phyloP scores from a whole-genome alignment of 53 echinoderm and acorn worm genomes.

The Luidia sarsii region DNA sequence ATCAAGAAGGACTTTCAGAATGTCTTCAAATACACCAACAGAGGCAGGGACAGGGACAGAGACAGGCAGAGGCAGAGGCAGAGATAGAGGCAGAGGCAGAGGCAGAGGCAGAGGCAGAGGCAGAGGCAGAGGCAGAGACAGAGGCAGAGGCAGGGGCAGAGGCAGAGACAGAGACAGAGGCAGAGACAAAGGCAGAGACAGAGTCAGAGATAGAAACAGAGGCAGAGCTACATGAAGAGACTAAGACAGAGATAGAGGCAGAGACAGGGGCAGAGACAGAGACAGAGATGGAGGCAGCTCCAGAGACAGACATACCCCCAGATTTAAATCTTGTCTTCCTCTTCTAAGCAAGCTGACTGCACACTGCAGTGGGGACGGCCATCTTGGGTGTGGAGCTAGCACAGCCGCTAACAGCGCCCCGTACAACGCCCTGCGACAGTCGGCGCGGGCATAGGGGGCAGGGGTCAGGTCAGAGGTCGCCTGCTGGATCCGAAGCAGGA shows the following conservation, averaged over 20 bases:
- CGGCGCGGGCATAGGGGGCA: slow-evolving; percentile 48
- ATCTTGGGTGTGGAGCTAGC: slow-evolving; percentile 84
- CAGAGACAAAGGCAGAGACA: too few species aligned
- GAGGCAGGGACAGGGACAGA: neutral
- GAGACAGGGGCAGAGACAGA: neutral
- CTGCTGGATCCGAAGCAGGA: slow-evolving; percentile 53
- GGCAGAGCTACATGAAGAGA: too few species aligned
- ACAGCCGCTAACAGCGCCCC: slow-evolving; percentile 67
- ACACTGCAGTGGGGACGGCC: slow-evolving; percentile 77
- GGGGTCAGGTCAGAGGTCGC: slow-evolving; percentile 25
- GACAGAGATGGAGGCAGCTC: neutral
- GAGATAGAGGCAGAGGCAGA: neutral
- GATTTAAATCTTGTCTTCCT: slow-evolving; percentile 74
- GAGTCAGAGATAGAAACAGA: neutral
- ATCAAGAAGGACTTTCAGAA: too few species aligned
- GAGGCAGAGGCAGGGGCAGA: neutral
- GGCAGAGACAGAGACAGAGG: neutral
- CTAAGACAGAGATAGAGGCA: neutral
- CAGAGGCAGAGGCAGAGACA: neutral
- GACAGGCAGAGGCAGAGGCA: too few species aligned
- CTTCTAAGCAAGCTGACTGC: slow-evolving; percentile 69
- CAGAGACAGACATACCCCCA: slow-evolving; percentile 48
- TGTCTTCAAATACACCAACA: too few species aligned
- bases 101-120: neutral
- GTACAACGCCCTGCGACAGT: slow-evolving; percentile 78